These are phyloP conservation scores for Psittacula cyanocephala DNA, from an alignment of 2,113 vertebrate genomes.

Conservation along the genomic window DNA sequence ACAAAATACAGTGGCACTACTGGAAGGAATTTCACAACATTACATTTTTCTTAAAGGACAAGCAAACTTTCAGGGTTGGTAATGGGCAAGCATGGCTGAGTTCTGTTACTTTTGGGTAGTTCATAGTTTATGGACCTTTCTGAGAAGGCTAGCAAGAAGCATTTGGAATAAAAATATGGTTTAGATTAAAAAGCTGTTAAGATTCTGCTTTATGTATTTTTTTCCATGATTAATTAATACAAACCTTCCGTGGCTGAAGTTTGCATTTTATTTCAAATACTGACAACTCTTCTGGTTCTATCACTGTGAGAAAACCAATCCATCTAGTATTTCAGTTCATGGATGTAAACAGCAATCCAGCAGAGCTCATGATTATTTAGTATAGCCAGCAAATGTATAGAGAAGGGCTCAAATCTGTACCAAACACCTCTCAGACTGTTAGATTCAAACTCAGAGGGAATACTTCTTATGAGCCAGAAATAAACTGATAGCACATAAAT, in stretches of 20 bases:
- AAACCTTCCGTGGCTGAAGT: constrained; percentile 69
- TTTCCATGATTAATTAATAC: constrained; percentile 73
- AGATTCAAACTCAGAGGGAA: constrained; percentile 74
- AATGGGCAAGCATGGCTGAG: constrained; percentile 79
- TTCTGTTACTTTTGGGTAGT: constrained; percentile 75
- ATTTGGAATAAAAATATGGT: constrained; percentile 73
- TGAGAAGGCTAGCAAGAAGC: constrained; percentile 77
- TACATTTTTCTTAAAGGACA: constrained; percentile 89
- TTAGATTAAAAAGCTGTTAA: constrained; percentile 75
- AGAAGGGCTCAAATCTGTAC: constrained; percentile 73
- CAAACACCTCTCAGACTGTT: constrained; percentile 76
- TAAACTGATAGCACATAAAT: constrained; percentile 82
- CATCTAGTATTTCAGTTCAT: constrained; percentile 55
- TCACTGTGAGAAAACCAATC: constrained; percentile 68
- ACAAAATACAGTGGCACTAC: constrained; percentile 98
- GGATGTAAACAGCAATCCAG: constrained; percentile 76
- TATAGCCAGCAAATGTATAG: constrained; percentile 72
- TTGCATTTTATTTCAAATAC: constrained; percentile 75
- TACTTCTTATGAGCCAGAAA: constrained; percentile 75
- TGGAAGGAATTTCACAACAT: constrained; percentile 88
- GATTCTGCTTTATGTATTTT: constrained; percentile 72
- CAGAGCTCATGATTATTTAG: constrained; percentile 73
- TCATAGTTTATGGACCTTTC: constrained; percentile 72
- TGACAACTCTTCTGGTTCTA: constrained; percentile 75
- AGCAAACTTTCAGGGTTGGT: constrained; percentile 83